phyloP scores from a whole-genome alignment of 1,140 invertebrate genomes.

The Zaprionus capensis region DNA sequence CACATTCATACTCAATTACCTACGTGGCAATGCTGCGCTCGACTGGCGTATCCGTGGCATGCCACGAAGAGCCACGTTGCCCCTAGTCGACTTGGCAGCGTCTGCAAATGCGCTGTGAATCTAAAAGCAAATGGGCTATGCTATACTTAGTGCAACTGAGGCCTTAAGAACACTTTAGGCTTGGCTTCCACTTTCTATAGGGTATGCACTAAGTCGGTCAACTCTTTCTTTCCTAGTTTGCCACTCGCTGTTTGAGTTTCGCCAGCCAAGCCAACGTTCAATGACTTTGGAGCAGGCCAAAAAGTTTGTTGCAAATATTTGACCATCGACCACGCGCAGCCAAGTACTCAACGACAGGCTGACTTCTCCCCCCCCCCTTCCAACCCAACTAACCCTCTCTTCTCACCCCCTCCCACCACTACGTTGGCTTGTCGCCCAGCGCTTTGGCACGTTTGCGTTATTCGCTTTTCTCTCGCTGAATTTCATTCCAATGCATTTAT shows the following conservation, averaged over 20 bases:
- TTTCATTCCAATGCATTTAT: constrained; percentile 71
- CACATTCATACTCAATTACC: constrained; percentile 82
- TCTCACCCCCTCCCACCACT: not conserved
- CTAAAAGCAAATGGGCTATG: not conserved
- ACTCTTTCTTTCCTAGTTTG: not conserved
- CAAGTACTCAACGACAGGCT: constrained; percentile 32
- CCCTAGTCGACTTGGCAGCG: constrained; percentile 11
- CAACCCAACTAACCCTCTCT: not conserved
- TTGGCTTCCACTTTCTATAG: not conserved
- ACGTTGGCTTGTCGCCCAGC: constrained; percentile 44
- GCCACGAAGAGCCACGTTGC: constrained; percentile 56
- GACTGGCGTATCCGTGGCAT: constrained; percentile 34
- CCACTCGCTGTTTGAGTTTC: constrained; percentile 67
- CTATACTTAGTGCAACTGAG: not conserved
- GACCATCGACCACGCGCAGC: constrained; percentile 61
- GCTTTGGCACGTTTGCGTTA: constrained; percentile 51
- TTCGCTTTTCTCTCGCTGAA: constrained; percentile 19
- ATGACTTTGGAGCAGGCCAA: constrained; percentile 66
- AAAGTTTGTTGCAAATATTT: constrained; percentile 82
- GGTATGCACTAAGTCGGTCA: not conserved
- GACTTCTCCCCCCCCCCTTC: not conserved
- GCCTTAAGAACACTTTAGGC: not conserved
- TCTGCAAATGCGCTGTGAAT: not conserved
- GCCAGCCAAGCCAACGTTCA: constrained; percentile 59
- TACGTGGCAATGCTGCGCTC: constrained; percentile 55